Conservation (phyloP, 2,888 invertebrate species). For the Epistrophe grossulariae region DNA sequence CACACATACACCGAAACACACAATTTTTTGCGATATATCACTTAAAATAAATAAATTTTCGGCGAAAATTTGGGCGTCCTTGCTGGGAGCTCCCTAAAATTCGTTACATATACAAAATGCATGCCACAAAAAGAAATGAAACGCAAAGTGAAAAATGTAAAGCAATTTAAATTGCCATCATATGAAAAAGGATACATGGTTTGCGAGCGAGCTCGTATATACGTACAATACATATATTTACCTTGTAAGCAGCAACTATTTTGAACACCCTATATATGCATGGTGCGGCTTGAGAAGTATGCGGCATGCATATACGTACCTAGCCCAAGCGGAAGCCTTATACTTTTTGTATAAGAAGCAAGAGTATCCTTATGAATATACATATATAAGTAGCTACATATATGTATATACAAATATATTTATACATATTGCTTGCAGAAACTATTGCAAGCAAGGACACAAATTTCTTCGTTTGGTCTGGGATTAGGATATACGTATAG, state of each 20-base stretch:
- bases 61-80: constrained; percentile 25
- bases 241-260: constrained; percentile 60
- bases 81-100: constrained; percentile 34
- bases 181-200: constrained; percentile 47
- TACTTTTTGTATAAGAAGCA: constrained; percentile 18
- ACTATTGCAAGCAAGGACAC: constrained; percentile 70
- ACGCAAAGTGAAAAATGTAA: constrained; percentile 65
- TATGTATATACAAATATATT: too few species aligned
- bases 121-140: constrained; percentile 27
- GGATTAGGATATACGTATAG: constrained; percentile 53
- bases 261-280: constrained; percentile 1
- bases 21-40: constrained; percentile 3
- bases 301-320: neutral
- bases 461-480: constrained; percentile 65
- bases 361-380: constrained; percentile 46
- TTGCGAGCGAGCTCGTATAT: constrained; percentile 32
- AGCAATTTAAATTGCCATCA: constrained; percentile 71
- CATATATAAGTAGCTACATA: too few species aligned
- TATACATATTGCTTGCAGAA: constrained; percentile 52
- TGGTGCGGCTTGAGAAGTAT: constrained; percentile 5
- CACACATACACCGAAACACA: too few species aligned
- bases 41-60: constrained; percentile 58
- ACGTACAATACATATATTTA: neutral
- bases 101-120: constrained; percentile 59
- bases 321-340: constrained; percentile 36